Percentiles rank a stretch among this genome's conserved stretches.
These are phyloP conservation scores for Rhizomys pruinosus DNA, from an alignment of 2,113 vertebrate species.

Conservation along the genomic window DNA sequence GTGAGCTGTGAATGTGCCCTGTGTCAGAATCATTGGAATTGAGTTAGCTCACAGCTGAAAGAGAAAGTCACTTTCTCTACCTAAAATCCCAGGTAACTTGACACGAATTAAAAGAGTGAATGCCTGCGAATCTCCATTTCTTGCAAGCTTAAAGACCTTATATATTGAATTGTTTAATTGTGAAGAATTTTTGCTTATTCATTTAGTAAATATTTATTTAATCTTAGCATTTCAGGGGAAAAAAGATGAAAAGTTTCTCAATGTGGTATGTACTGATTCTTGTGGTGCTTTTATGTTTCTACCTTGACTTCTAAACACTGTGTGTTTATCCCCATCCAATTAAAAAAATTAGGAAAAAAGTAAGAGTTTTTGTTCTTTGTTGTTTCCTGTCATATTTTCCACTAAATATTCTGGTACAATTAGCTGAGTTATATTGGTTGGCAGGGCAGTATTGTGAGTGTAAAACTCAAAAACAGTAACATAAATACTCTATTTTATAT, in stretches of 20 bases:
- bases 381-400: not conserved
- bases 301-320: not conserved
- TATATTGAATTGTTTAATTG: not conserved
- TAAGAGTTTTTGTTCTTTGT: not conserved
- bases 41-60: no score
- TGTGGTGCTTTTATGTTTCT: not conserved
- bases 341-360: not conserved
- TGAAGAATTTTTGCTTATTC: not conserved
- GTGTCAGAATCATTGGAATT: no score
- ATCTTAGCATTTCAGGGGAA: no score
- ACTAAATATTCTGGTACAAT: not conserved
- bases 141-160: not conserved
- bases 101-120: not conserved
- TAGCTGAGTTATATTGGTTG: not conserved
- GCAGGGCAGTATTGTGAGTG: not conserved
- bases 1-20: no score
- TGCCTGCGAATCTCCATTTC: not conserved
- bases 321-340: not conserved
- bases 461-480: not conserved
- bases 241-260: no score
- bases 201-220: conserved; percentile 1
- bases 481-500: not conserved
- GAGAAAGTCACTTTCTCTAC: no score
- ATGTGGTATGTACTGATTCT: not conserved
- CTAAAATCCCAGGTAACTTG: no score